Evolutionary conservation across 2,888 invertebrate species (phyloP).

Genomic region (Drosophila prostipennis): DNA sequence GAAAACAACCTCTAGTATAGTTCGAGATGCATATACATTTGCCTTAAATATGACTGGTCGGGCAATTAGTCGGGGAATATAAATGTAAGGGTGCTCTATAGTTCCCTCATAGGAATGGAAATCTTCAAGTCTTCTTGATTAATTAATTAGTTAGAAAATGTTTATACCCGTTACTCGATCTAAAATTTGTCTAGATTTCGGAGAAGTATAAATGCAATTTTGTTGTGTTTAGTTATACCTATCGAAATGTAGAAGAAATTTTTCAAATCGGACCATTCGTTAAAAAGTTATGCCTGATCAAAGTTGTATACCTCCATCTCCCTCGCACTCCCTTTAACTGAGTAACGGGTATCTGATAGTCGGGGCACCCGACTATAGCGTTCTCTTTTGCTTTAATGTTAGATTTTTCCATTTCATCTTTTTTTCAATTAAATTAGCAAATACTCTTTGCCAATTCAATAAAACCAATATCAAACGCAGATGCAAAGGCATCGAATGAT

Average conservation of each 20-base stretch:
- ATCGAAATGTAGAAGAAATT: no score
- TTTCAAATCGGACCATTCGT: no score
- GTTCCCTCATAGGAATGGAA: background rate
- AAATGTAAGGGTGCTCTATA: conserved; percentile 5
- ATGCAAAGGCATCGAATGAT: conserved; percentile 48
- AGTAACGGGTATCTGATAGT: no score
- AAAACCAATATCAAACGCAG: conserved; percentile 1
- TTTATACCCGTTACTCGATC: no score
- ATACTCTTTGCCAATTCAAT: background rate
- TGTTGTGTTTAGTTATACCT: no score
- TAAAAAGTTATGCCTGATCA: no score
- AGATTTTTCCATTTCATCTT: background rate
- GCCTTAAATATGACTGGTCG: conserved; percentile 21
- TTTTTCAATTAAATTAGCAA: conserved; percentile 3
- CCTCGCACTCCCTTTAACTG: no score
- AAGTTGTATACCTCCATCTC: no score
- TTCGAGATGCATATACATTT: conserved; percentile 5
- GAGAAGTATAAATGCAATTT: no score
- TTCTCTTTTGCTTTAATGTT: no score
- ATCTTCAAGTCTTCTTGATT: background rate
- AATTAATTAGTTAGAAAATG: background rate
- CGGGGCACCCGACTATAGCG: no score
- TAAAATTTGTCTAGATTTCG: no score
- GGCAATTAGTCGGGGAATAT: conserved; percentile 17
- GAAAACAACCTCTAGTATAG: conserved; percentile 52